Conservation (phyloP, 64 coral and sea anemone species). For the Montipora sp. region DNA sequence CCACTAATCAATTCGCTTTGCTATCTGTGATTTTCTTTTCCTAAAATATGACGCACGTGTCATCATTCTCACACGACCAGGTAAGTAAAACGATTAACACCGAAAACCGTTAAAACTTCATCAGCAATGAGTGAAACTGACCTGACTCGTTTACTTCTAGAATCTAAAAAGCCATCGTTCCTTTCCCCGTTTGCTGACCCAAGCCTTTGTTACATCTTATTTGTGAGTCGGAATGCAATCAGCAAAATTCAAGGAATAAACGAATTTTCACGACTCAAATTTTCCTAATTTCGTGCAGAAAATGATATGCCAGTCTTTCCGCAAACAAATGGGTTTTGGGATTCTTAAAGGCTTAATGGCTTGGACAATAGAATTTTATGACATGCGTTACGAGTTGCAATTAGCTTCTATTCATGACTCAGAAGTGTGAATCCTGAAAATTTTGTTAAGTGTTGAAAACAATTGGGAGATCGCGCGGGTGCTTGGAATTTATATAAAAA, state of each 20-base stretch:
- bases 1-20: no score
- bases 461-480: no score
- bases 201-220: no score
- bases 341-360: not conserved
- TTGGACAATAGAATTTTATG: not conserved
- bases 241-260: not conserved
- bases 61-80: no score
- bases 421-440: not conserved
- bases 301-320: not conserved
- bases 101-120: no score
- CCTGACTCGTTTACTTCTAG: no score
- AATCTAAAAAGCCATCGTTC: no score
- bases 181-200: no score
- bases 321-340: not conserved
- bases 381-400: not conserved
- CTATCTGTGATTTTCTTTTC: no score
- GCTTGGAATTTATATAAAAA: not conserved
- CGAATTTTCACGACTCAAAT: not conserved
- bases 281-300: conserved; percentile 12
- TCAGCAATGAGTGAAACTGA: no score
- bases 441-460: not conserved
- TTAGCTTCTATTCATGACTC: not conserved
- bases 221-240: not conserved
- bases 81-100: no score
- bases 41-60: no score